A percentile compares a stretch with the other conserved stretches of the same genome.
Evolutionary conservation across 2,888 invertebrate species (phyloP).

Genomic region (Amphipyra berbera): DNA sequence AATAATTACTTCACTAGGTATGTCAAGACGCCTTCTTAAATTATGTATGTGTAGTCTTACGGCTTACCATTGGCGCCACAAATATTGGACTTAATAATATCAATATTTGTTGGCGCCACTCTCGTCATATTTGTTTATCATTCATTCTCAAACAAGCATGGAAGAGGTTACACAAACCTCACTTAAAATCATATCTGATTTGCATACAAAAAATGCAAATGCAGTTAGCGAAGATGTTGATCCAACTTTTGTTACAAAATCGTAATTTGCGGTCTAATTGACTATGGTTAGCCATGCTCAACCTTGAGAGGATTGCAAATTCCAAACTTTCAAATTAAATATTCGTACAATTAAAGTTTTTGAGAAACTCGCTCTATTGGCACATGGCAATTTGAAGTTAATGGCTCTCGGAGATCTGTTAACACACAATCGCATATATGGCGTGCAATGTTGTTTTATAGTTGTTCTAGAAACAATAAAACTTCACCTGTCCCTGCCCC

Average conservation of each 20-base stretch:
- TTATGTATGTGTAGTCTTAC: constrained; percentile 11
- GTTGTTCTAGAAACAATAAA: constrained; percentile 24
- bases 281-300: constrained; percentile 48
- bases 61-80: constrained; percentile 41
- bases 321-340: constrained; percentile 48
- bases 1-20: not conserved
- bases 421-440: constrained; percentile 31
- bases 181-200: constrained; percentile 29
- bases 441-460: constrained; percentile 45
- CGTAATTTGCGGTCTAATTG: constrained; percentile 38
- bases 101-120: constrained; percentile 47
- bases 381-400: constrained; percentile 41
- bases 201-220: constrained; percentile 47
- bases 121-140: constrained; percentile 38
- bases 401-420: constrained; percentile 35
- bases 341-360: constrained; percentile 33
- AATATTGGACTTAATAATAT: constrained; percentile 46
- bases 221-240: constrained; percentile 22
- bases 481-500: constrained; percentile 28
- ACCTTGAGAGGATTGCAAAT: constrained; percentile 56
- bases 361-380: constrained; percentile 45
- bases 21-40: constrained; percentile 10
- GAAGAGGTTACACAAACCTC: constrained; percentile 37
- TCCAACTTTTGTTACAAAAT: constrained; percentile 47
- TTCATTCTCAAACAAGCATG: constrained; percentile 43